Conservation (phyloP, 2,888 invertebrate genomes). For the Galeopsomyia nigrocyanea region DNA sequence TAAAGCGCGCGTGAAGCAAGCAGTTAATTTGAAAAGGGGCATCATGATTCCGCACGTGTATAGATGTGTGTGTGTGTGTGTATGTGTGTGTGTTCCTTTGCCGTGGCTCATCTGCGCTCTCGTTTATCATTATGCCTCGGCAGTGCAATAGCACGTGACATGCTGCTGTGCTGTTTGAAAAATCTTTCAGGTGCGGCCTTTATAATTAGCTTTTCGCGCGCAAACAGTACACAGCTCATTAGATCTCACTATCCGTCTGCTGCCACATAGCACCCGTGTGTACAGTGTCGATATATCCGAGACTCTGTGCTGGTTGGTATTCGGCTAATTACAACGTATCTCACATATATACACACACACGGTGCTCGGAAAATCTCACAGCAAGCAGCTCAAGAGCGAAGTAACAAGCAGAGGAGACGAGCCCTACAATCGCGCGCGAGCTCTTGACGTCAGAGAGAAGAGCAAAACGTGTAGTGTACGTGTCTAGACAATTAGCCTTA, state of each 20-base stretch:
- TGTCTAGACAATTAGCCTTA: conserved; percentile 38
- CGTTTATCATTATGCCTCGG: conserved; percentile 39
- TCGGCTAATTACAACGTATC: conserved; percentile 61
- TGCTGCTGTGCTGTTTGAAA: conserved; percentile 13
- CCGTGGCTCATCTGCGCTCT: conserved; percentile 25
- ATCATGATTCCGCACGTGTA: conserved; percentile 29
- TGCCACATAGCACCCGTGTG: conserved; percentile 1
- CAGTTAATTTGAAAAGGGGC: conserved; percentile 44
- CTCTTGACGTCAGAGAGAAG: conserved; percentile 37
- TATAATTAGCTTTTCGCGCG: conserved; percentile 27
- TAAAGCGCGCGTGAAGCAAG: conserved; percentile 41
- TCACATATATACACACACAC: not conserved
- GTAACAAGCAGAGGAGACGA: conserved; percentile 4
- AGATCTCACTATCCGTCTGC: conserved; percentile 51
- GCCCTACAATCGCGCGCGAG: not conserved
- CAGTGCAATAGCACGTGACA: conserved; percentile 26
- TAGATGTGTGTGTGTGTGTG: conserved; percentile 38
- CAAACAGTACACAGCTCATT: conserved; percentile 49
- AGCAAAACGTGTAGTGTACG: conserved; percentile 6
- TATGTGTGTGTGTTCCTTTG: conserved; percentile 2
- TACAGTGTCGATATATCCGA: conserved; percentile 54
- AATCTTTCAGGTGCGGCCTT: conserved; percentile 34
- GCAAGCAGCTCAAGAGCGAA: not conserved
- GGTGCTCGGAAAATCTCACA: conserved; percentile 33
- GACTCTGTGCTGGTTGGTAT: conserved; percentile 46